Conservation (phyloP, 2,888 invertebrate species). For the Epirrhoe alternata region DNA sequence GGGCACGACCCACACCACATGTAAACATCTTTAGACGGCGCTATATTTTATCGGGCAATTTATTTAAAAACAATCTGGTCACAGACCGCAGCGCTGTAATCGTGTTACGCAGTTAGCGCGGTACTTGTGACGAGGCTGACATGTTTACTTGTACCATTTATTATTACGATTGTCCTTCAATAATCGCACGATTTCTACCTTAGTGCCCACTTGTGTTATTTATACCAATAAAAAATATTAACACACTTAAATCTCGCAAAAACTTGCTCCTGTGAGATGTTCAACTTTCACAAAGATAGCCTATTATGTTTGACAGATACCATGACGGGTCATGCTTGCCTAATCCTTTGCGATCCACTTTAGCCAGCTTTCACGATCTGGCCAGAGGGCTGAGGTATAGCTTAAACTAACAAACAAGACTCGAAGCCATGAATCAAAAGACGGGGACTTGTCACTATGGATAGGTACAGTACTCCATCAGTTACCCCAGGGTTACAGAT, state of each 20-base stretch:
- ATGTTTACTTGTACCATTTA: background rate
- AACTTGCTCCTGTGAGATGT: background rate
- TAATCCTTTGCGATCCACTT: constrained; percentile 1
- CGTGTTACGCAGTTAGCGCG: background rate
- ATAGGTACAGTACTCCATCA: too few species aligned
- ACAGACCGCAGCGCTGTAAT: background rate
- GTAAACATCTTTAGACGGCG: background rate
- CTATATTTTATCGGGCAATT: background rate
- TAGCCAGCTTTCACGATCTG: background rate
- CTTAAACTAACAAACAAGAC: background rate
- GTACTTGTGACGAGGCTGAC: background rate
- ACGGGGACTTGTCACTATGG: too few species aligned
- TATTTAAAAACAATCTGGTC: background rate
- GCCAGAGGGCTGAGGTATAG: background rate
- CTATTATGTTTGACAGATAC: background rate
- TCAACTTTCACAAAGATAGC: background rate
- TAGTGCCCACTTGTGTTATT: background rate
- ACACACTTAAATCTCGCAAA: background rate
- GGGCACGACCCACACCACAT: background rate
- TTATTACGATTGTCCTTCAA: background rate
- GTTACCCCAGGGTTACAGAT: too few species aligned
- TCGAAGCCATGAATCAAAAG: background rate
- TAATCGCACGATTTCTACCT: background rate
- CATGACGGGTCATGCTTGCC: constrained; percentile 3
- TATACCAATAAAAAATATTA: background rate